phyloP scores from a whole-genome alignment of 1,140 invertebrate genomes.

The Asobara japonica region DNA sequence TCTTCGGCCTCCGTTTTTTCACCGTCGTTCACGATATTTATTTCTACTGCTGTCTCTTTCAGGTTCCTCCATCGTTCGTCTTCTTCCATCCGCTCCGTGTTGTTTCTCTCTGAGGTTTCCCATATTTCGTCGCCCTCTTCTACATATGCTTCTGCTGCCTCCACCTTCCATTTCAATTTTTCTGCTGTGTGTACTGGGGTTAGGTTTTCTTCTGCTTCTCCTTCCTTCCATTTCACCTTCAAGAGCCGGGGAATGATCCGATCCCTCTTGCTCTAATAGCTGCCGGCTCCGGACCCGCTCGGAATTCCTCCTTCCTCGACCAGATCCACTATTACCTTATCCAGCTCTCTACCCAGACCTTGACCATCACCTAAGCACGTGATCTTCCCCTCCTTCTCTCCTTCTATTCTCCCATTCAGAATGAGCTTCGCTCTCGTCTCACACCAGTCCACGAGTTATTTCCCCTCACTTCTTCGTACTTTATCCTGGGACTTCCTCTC shows the following conservation, averaged over 20 bases:
- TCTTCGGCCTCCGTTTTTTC: not conserved
- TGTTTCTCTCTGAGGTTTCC: slow-evolving; percentile 27
- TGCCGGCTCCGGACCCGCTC: not conserved
- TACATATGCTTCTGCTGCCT: not conserved
- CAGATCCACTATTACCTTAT: not conserved
- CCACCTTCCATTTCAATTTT: not conserved
- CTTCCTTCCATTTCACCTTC: no score
- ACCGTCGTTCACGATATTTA: slow-evolving; percentile 14
- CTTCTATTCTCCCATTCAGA: not conserved
- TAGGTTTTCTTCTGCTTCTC: no score
- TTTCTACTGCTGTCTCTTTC: not conserved
- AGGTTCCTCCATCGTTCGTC: not conserved
- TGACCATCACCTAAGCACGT: not conserved
- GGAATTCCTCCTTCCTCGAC: not conserved
- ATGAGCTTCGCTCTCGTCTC: not conserved
- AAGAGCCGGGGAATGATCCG: not conserved
- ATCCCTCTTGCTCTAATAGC: not conserved
- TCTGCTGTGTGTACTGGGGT: no score
- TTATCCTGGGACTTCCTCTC: not conserved
- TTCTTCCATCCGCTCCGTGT: slow-evolving; percentile 14
- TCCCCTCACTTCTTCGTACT: not conserved
- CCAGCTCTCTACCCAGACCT: not conserved
- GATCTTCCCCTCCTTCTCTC: not conserved
- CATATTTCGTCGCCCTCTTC: not conserved
- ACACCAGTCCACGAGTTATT: not conserved